These are phyloP conservation scores for Centropristis striata DNA, from an alignment of 2,113 vertebrate species.

Conservation along the genomic window DNA sequence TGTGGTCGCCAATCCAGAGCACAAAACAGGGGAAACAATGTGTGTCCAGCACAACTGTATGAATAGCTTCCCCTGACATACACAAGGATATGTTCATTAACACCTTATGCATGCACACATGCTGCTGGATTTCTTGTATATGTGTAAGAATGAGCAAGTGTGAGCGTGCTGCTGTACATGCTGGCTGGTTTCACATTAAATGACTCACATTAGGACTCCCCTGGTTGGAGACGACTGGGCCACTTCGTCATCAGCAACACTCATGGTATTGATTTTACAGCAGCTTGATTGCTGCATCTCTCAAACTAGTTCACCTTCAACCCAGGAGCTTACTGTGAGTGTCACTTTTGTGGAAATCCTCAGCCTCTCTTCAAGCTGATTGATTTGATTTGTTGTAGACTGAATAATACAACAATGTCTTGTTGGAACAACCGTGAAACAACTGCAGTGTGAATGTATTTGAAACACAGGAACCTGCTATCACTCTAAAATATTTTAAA, in stretches of 20 bases:
- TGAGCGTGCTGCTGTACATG: background rate
- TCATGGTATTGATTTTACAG: constrained; percentile 40
- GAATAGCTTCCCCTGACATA: background rate
- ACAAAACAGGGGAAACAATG: background rate
- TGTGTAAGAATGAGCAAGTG: background rate
- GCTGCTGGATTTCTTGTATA: background rate
- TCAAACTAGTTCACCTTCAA: constrained; percentile 49
- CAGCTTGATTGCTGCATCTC: constrained; percentile 38
- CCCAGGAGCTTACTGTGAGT: background rate
- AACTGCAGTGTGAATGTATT: background rate
- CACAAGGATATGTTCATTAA: background rate
- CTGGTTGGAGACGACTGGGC: constrained; percentile 10
- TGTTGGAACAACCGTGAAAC: background rate
- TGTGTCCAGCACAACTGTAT: background rate
- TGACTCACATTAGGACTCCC: constrained; percentile 12
- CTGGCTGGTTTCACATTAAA: background rate
- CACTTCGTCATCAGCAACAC: constrained; percentile 21
- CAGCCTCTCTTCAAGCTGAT: background rate
- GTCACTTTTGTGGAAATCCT: constrained; percentile 6
- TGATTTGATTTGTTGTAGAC: background rate
- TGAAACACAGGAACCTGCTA: background rate
- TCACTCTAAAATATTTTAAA: background rate
- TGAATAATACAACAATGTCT: background rate
- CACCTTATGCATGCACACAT: background rate
- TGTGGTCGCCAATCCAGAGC: background rate